phyloP scores from a whole-genome alignment of 2,113 vertebrate species.

The Taurulus bubalis region DNA sequence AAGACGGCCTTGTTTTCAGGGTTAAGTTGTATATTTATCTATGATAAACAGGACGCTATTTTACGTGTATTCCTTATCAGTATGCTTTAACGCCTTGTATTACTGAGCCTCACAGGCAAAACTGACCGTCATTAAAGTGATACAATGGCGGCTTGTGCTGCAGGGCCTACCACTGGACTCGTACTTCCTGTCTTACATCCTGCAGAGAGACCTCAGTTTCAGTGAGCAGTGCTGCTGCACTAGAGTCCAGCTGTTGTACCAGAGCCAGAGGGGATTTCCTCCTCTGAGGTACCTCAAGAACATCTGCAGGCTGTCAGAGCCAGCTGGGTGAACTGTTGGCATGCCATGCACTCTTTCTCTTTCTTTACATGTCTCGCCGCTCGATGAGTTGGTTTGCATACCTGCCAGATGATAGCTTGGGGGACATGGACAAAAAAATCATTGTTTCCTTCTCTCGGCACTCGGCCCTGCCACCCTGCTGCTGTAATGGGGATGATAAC shows the following conservation, averaged over 20 bases:
- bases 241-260: conserved; percentile 46
- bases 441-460: not conserved
- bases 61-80: not conserved
- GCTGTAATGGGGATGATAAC: conserved; percentile 43
- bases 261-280: conserved; percentile 44
- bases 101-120: conserved; percentile 15
- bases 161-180: conserved; percentile 1
- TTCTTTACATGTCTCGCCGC: not conserved
- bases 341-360: not conserved
- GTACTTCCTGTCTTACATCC: conserved; percentile 46
- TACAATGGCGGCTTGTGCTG: conserved; percentile 47
- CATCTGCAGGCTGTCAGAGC: conserved; percentile 44
- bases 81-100: not conserved
- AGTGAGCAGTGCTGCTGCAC: conserved; percentile 26
- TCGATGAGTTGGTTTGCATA: not conserved
- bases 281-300: conserved; percentile 13
- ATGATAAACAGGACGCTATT: not conserved
- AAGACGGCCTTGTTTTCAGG: conserved; percentile 31
- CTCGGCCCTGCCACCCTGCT: conserved; percentile 25
- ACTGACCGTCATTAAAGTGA: conserved; percentile 29
- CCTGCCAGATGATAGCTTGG: not conserved
- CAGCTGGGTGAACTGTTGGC: conserved; percentile 30
- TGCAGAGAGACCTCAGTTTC: conserved; percentile 25
- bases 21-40: conserved; percentile 9
- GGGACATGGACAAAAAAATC: conserved; percentile 12